phyloP scores from a whole-genome alignment of 1,140 invertebrate genomes.

The Brevipalpus yothersi region DNA sequence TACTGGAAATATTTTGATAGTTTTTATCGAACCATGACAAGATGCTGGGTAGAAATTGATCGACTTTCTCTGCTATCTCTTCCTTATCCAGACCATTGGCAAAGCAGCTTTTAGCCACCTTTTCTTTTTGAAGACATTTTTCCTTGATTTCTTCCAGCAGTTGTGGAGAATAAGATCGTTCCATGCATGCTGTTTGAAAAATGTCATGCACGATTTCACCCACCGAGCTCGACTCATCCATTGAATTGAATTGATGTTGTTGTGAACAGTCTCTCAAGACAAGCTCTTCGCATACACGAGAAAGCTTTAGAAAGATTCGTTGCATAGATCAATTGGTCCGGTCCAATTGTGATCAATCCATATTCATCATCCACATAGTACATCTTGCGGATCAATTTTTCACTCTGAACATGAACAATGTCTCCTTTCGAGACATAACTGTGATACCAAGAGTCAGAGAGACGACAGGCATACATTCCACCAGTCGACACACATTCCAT shows the following conservation, averaged over 20 bases:
- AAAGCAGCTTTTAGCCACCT: conserved; percentile 3
- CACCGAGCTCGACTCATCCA: conserved; percentile 26
- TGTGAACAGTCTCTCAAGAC: conserved; percentile 44
- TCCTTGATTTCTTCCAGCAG: conserved; percentile 6
- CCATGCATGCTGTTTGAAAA: conserved; percentile 23
- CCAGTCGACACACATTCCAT: neutral
- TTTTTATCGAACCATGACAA: too few relatives aligned
- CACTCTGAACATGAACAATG: too few relatives aligned
- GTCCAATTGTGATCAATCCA: too few relatives aligned
- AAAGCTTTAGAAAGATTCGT: conserved; percentile 54
- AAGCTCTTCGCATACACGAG: conserved; percentile 57
- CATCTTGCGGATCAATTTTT: too few relatives aligned
- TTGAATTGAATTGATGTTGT: conserved; percentile 14
- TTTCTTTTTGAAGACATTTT: too few relatives aligned
- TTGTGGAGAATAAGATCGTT: neutral
- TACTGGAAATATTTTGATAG: too few relatives aligned
- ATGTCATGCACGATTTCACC: conserved; percentile 27
- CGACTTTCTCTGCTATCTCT: conserved; percentile 6
- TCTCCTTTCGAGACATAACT: neutral
- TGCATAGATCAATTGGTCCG: conserved; percentile 47
- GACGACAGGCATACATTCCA: neutral
- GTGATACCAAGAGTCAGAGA: neutral
- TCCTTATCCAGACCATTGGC: conserved; percentile 5
- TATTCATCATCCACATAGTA: too few relatives aligned
- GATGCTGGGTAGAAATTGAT: conserved; percentile 36